phyloP scores from a whole-genome alignment of 2,113 vertebrate species.

The Rhea americana region DNA sequence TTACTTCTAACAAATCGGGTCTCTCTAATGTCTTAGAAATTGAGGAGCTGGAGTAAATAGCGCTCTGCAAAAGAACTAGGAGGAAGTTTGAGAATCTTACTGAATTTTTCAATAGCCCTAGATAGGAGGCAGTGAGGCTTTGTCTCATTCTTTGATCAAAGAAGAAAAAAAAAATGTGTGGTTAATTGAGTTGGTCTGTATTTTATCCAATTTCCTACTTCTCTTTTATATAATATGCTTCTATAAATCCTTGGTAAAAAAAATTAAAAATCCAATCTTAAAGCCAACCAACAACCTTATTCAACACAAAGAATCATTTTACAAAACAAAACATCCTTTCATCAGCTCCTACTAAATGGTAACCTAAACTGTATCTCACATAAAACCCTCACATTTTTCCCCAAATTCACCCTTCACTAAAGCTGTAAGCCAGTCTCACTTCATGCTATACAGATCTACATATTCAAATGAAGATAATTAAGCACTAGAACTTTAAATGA shows the following conservation, averaged over 20 bases:
- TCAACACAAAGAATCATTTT: neutral
- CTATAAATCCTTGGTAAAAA: neutral
- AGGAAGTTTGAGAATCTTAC: neutral
- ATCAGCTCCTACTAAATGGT: neutral
- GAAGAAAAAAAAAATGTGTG: neutral
- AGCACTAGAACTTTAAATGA: neutral
- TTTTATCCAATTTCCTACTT: neutral
- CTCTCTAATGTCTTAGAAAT: neutral
- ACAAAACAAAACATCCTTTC: neutral
- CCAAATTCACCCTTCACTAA: neutral
- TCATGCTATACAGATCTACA: neutral
- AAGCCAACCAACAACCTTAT: neutral
- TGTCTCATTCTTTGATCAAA: neutral
- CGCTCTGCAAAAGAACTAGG: neutral
- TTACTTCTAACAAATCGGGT: neutral
- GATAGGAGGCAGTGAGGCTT: fast-evolving
- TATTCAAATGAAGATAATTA: neutral
- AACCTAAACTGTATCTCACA: neutral
- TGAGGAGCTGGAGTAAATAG: neutral
- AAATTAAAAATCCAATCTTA: neutral
- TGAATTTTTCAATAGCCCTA: neutral
- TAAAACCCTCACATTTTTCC: neutral
- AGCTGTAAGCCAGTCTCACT: neutral
- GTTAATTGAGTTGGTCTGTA: neutral
- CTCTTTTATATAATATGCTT: neutral